These are phyloP conservation scores for Myathropa florea DNA, from an alignment of 2,888 invertebrate genomes.

Conservation along the genomic window DNA sequence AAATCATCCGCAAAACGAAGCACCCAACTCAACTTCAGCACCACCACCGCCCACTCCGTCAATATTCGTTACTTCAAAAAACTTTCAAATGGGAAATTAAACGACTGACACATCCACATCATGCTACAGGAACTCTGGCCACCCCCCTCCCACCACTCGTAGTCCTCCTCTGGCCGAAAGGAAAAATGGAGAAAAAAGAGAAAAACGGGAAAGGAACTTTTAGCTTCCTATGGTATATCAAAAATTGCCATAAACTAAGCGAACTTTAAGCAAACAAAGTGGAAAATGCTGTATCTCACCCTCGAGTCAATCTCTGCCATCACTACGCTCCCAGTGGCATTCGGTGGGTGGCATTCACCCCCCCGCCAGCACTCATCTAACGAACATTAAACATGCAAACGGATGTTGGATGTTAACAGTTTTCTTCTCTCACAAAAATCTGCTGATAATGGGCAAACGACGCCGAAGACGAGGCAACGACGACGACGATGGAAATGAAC, in stretches of 20 bases:
- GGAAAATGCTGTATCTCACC: constrained; percentile 64
- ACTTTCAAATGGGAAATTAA: constrained; percentile 39
- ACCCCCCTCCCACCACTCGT: background rate
- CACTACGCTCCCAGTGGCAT: background rate
- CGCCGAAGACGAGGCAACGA: background rate
- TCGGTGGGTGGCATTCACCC: background rate
- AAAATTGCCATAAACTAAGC: constrained; percentile 66
- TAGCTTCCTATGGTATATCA: constrained; percentile 8
- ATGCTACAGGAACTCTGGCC: background rate
- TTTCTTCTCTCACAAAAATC: constrained; percentile 59
- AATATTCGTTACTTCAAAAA: background rate
- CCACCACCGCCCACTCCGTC: background rate
- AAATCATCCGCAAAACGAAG: background rate
- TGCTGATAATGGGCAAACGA: constrained; percentile 70
- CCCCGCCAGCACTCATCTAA: background rate
- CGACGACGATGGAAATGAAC: background rate
- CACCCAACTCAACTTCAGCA: background rate
- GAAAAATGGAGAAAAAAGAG: background rate
- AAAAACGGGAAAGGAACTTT: background rate
- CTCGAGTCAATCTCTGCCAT: constrained; percentile 30
- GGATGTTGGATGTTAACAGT: constrained; percentile 71
- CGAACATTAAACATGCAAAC: constrained; percentile 66
- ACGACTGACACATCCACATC: constrained; percentile 42
- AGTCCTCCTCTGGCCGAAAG: background rate
- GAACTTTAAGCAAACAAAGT: constrained; percentile 69